phyloP scores from a whole-genome alignment of 2,113 vertebrate species.

The Archilochus colubris region DNA sequence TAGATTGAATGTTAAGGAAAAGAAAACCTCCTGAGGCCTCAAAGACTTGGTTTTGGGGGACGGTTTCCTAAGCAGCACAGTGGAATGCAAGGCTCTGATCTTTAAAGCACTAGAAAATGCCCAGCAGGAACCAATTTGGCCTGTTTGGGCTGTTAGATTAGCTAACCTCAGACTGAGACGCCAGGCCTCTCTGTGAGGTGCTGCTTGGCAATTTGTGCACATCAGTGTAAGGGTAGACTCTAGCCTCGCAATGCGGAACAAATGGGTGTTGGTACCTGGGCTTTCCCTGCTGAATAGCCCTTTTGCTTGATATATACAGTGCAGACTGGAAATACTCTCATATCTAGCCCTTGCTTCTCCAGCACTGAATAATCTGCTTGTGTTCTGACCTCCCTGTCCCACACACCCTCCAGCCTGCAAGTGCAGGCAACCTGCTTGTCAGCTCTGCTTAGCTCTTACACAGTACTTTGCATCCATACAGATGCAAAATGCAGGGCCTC shows the following conservation, averaged over 20 bases:
- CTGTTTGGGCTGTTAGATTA: neutral
- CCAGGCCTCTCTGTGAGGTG: neutral
- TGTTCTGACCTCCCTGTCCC: neutral
- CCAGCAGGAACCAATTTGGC: neutral
- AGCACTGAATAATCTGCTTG: rapidly evolving
- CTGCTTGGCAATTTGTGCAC: neutral
- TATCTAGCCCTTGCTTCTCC: neutral
- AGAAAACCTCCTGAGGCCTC: neutral
- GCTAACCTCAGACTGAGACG: neutral
- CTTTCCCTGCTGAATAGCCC: neutral
- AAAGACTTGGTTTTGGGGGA: neutral
- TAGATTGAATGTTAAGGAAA: neutral
- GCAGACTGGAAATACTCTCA: neutral
- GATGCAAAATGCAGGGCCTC: neutral
- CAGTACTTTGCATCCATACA: neutral
- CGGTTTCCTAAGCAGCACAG: neutral
- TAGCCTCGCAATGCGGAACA: neutral
- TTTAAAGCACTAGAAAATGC: conserved; percentile 1
- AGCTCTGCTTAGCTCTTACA: neutral
- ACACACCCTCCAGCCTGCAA: neutral
- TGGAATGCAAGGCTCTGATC: conserved; percentile 35
- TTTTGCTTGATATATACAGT: rapidly evolving
- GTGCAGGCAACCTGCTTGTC: neutral
- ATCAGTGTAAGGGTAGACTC: neutral
- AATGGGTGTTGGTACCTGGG: neutral